Conservation (phyloP, 2,797 vertebrate species). For the Oreortyx pictus region DNA sequence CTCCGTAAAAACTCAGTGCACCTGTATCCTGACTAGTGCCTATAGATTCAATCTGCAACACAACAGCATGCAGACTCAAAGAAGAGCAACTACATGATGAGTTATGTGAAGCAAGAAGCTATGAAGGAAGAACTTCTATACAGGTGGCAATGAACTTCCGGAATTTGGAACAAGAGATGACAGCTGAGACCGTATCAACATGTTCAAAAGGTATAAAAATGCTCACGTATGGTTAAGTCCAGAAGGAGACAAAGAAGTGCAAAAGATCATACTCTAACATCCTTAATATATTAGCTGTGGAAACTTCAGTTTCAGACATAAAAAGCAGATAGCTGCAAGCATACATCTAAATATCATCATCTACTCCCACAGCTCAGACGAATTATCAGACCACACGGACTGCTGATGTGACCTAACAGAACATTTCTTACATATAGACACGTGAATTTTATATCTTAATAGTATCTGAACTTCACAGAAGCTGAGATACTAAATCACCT, state of each 20-base stretch:
- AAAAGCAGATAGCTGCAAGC: background rate
- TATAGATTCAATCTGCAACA: background rate
- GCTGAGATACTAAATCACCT: background rate
- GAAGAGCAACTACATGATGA: background rate
- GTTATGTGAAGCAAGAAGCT: background rate
- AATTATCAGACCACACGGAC: fast-evolving
- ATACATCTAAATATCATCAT: background rate
- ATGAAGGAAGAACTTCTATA: background rate
- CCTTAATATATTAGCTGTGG: background rate
- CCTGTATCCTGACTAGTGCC: background rate
- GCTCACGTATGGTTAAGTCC: background rate
- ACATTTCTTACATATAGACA: background rate
- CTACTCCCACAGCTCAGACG: background rate
- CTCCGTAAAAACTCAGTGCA: background rate
- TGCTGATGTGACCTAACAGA: background rate
- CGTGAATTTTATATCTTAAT: background rate
- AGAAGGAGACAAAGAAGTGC: background rate
- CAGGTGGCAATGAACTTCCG: background rate
- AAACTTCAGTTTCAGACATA: background rate
- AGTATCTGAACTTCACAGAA: background rate
- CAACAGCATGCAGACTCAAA: background rate
- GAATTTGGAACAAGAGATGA: background rate
- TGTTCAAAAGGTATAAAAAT: background rate
- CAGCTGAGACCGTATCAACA: background rate
- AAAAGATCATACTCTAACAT: background rate